Percentiles rank a stretch among this genome's conserved stretches.
These are phyloP conservation scores for Homarus americanus DNA, from an alignment of 1,140 invertebrate genomes.

Conservation along the genomic window DNA sequence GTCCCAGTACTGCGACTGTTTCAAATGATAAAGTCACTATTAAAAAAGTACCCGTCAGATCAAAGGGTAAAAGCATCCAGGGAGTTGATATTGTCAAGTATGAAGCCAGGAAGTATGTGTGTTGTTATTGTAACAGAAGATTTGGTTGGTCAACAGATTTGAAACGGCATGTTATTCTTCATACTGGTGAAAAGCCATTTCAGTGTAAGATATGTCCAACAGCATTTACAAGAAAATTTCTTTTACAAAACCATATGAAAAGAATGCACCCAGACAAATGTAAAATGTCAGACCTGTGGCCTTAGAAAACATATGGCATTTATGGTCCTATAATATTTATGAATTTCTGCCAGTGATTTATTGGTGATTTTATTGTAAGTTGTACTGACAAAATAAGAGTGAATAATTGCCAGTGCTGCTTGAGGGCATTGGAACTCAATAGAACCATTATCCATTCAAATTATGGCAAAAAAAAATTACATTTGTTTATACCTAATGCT, in stretches of 20 bases:
- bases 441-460: background rate
- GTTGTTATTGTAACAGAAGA: conserved; percentile 71
- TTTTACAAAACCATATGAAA: conserved; percentile 74
- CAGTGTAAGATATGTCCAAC: conserved; percentile 70
- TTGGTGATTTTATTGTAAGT: conserved; percentile 26
- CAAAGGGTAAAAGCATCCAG: conserved; percentile 44
- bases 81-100: conserved; percentile 66
- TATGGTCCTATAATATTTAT: conserved; percentile 24
- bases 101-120: conserved; percentile 70
- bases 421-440: conserved; percentile 12
- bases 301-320: conserved; percentile 48
- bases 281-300: conserved; percentile 71
- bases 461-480: background rate
- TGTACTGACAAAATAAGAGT: conserved; percentile 1
- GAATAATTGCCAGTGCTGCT: background rate
- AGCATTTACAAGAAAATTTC: conserved; percentile 74
- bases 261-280: conserved; percentile 72
- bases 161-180: conserved; percentile 74
- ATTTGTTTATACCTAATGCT: conserved; percentile 5
- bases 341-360: conserved; percentile 10
- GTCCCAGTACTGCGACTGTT: background rate
- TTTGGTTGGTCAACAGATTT: conserved; percentile 75
- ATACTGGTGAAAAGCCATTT: conserved; percentile 74
- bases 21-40: conserved; percentile 46
- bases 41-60: conserved; percentile 49